Percentiles rank a stretch among this genome's conserved stretches.
Evolutionary conservation across 1,140 invertebrate genomes (phyloP).

Genomic region (Drosophila repleta): DNA sequence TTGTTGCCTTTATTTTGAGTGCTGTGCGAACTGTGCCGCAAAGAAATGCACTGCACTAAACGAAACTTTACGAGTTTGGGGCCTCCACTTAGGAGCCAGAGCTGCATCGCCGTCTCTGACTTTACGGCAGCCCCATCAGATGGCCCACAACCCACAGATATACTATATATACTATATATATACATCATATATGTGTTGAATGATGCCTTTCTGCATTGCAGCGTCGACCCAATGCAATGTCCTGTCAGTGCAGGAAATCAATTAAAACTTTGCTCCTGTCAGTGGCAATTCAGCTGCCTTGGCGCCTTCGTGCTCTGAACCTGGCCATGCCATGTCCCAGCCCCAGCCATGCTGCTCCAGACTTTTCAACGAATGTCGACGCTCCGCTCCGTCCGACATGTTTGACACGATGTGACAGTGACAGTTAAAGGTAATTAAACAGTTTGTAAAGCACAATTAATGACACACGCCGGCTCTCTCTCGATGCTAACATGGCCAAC

Average conservation of each 20-base stretch:
- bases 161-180: background rate
- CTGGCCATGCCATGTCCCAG: constrained; percentile 20
- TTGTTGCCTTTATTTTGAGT: constrained; percentile 75
- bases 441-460: constrained; percentile 63
- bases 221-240: constrained; percentile 20
- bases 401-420: constrained; percentile 36
- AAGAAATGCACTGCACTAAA: constrained; percentile 70
- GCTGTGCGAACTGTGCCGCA: constrained; percentile 28
- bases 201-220: constrained; percentile 50
- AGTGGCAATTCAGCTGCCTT: constrained; percentile 14
- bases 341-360: background rate
- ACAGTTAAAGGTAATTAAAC: constrained; percentile 71
- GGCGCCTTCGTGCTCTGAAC: constrained; percentile 20
- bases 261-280: constrained; percentile 68
- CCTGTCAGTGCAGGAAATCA: constrained; percentile 64
- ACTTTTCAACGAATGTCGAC: constrained; percentile 46
- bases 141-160: constrained; percentile 19
- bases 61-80: constrained; percentile 66
- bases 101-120: constrained; percentile 22
- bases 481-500: constrained; percentile 12
- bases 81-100: constrained; percentile 10
- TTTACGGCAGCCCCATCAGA: constrained; percentile 55
- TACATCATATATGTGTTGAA: constrained; percentile 38
- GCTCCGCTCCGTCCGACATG: constrained; percentile 11
- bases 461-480: constrained; percentile 22